A percentile compares a stretch with the other conserved stretches of the same genome.
phyloP scores from a whole-genome alignment of 2,888 invertebrate genomes.

The Salticus scenicus region DNA sequence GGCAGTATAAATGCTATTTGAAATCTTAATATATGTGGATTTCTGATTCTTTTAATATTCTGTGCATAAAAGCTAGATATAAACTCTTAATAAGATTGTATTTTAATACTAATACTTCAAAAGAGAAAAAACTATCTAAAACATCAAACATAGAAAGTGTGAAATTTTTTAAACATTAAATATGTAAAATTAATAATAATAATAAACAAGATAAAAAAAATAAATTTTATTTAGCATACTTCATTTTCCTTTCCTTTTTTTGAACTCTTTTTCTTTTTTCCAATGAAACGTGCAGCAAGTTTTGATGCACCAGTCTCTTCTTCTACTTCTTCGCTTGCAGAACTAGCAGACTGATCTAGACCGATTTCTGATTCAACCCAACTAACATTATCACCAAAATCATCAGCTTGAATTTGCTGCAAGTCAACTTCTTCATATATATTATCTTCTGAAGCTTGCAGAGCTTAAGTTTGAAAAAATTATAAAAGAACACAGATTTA shows the following conservation, averaged over 20 bases:
- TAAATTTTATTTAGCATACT: conserved; percentile 28
- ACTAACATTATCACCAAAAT: conserved; percentile 63
- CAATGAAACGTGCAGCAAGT: conserved; percentile 66
- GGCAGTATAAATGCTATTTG: no score
- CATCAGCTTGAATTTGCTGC: conserved; percentile 63
- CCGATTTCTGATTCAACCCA: conserved; percentile 66
- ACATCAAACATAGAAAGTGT: no score
- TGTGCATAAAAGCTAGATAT: no score
- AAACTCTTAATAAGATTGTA: no score
- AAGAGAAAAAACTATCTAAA: background rate
- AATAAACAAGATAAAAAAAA: no score
- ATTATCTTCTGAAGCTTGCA: conserved; percentile 71
- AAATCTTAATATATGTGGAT: no score
- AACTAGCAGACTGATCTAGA: conserved; percentile 62
- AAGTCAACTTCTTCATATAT: conserved; percentile 73
- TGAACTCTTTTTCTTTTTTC: conserved; percentile 62
- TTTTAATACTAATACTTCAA: no score
- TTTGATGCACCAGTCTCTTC: conserved; percentile 64
- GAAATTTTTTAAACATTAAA: background rate
- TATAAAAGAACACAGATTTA: background rate
- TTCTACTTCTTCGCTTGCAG: conserved; percentile 67
- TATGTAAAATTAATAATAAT: no score
- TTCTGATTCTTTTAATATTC: no score
- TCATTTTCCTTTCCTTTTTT: conserved; percentile 66
- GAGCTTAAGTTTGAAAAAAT: no score